These are phyloP conservation scores for Hydrolagus affinis DNA, from an alignment of 2,113 vertebrate genomes.

Conservation along the genomic window DNA sequence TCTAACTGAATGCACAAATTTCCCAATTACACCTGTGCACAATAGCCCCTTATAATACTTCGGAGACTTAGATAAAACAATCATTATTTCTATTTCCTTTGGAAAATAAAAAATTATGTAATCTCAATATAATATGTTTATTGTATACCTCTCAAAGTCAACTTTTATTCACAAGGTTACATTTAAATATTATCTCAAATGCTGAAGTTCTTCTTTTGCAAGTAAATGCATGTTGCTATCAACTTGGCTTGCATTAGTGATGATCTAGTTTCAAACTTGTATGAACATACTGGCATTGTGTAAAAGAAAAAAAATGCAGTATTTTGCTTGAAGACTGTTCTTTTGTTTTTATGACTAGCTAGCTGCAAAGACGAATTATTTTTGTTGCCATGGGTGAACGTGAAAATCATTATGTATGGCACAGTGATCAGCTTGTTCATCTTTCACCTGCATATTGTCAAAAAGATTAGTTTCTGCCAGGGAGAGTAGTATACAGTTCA, in stretches of 20 bases:
- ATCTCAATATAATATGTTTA: not conserved
- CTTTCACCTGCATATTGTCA: slow-evolving; percentile 35
- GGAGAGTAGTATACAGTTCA: not conserved
- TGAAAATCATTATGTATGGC: slow-evolving; percentile 26
- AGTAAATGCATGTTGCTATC: not conserved
- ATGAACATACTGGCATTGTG: slow-evolving; percentile 26
- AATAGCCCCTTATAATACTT: no score
- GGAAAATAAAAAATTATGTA: no score
- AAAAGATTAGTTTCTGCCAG: slow-evolving; percentile 32
- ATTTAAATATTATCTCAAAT: not conserved
- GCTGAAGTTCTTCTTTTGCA: not conserved
- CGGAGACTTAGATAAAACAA: not conserved
- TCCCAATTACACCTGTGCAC: no score
- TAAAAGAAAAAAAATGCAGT: slow-evolving; percentile 19
- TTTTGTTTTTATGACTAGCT: slow-evolving; percentile 34
- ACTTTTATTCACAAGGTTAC: not conserved
- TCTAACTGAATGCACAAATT: no score
- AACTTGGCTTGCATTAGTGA: not conserved
- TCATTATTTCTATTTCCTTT: not conserved
- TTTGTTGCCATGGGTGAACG: slow-evolving; percentile 30
- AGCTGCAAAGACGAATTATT: not conserved
- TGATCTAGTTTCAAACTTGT: slow-evolving; percentile 38
- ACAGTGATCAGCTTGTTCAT: slow-evolving; percentile 28
- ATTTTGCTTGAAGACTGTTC: slow-evolving; percentile 31
- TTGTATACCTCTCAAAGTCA: not conserved